Evolutionary conservation across 2,797 vertebrate genomes (phyloP), one percentile per base, ranked within the genome.

Genomic region (Liasis olivaceus): DNA sequence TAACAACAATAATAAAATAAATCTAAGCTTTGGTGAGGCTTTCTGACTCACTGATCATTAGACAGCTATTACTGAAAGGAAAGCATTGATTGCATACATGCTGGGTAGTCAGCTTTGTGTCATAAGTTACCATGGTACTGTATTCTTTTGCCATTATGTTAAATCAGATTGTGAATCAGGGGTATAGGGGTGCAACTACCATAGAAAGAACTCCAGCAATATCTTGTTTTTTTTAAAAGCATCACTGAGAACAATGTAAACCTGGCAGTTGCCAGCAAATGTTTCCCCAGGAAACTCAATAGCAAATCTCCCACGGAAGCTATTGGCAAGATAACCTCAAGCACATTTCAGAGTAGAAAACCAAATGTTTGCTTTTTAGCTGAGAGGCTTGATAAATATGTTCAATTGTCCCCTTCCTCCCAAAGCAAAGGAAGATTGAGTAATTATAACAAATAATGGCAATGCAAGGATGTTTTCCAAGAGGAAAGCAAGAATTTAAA

Each of bases 381-480:
- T 86, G 31, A 51, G 42, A 95, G 81, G 17, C 56, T 86, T 84
- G 81, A 89, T n/a, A 88, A 91, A 62, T 87, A 56, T 88, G 92
- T 94, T 87, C 66, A 88, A 93, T 93, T 36, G 62, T 87, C 26
- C 31, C 86, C 51, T 22, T 47, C 94, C 89, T 62, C 77, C 87
- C 31, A 88, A 9, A 93, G 24, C 51, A 92, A 89, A 94, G 91
- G 63, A 51, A 90, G n/a, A 91, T 77, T 63, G 56, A 84, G 15
- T 56, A 87, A 91, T 62, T 91, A 36, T 88, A 89, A 91, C 66
- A 47, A 81, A 93, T 47, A 24, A 91, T 87, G 62, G 28, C 58
- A 77, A 47, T 81, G 24, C 58, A 89, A 92, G 66, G 22, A 36
- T 31, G 47, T 90, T 90, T 85, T 90, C 89, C 93, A 4, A 24